Conservation (phyloP, 2,797 vertebrate genomes). For the Peromyscus melanophrys region DNA sequence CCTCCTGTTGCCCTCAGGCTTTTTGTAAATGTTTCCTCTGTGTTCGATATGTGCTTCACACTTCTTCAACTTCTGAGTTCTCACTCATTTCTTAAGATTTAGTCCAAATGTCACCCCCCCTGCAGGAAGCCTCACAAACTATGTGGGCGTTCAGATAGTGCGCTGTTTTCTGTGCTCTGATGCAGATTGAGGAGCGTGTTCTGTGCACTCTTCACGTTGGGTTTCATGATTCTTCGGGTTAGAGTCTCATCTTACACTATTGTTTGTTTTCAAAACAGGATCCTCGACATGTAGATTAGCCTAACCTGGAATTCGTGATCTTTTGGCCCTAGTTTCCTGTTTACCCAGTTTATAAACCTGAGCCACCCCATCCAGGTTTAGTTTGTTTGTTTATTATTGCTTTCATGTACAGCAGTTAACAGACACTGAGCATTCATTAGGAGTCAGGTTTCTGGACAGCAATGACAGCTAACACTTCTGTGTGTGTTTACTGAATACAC, state of each 20-base stretch:
- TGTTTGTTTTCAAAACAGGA: background rate
- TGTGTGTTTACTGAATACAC: background rate
- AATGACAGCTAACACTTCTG: background rate
- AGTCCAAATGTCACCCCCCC: background rate
- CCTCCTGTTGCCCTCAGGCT: background rate
- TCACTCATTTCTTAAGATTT: constrained; percentile 30
- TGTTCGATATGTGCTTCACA: background rate
- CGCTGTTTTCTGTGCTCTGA: background rate
- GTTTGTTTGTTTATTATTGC: background rate
- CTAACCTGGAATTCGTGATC: background rate
- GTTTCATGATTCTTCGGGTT: background rate
- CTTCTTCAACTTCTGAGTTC: background rate
- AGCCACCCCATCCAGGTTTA: background rate
- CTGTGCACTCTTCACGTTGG: background rate
- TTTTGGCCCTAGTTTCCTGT: background rate
- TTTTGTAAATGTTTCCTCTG: background rate
- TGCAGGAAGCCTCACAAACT: background rate
- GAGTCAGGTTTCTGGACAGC: background rate
- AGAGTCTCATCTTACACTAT: background rate
- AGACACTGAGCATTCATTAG: background rate
- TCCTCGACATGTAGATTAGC: background rate
- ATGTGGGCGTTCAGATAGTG: background rate
- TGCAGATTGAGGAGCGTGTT: background rate
- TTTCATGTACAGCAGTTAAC: background rate
- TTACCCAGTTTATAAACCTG: background rate